phyloP scores from a whole-genome alignment of 2,797 vertebrate genomes.

The Bryconaethiops microstoma region DNA sequence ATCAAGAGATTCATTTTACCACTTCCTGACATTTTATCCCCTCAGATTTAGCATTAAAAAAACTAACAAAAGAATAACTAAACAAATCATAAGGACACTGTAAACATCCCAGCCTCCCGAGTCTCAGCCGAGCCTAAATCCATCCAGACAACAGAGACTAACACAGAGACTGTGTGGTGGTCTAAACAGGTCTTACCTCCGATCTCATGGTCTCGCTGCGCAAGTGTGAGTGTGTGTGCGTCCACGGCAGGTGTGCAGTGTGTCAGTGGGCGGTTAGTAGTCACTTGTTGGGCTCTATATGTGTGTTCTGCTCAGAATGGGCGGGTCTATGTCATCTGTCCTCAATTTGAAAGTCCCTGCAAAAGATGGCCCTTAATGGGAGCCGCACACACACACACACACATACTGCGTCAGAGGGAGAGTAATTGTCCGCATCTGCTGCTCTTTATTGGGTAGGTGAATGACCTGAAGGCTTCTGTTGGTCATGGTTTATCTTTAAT shows the following conservation, averaged over 20 bases:
- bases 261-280: conserved; percentile 2
- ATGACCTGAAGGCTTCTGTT: conserved; percentile 67
- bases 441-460: conserved; percentile 69
- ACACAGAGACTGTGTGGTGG: too few relatives aligned
- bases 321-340: conserved; percentile 4
- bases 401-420: conserved; percentile 48
- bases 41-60: too few relatives aligned
- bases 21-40: too few relatives aligned
- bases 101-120: too few relatives aligned
- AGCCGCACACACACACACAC: too few relatives aligned
- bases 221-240: conserved; percentile 6
- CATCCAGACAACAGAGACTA: too few relatives aligned
- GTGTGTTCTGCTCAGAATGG: conserved; percentile 20
- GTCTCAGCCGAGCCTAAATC: too few relatives aligned
- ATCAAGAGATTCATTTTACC: too few relatives aligned
- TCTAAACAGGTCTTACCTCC: conserved; percentile 44
- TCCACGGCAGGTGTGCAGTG: conserved; percentile 35
- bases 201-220: conserved; percentile 26
- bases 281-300: conserved; percentile 27
- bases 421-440: conserved; percentile 74
- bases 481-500: conserved; percentile 62
- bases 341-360: conserved; percentile 21
- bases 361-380: conserved; percentile 18
- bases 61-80: too few relatives aligned
- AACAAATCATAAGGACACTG: too few relatives aligned